Evolutionary conservation across 2,888 invertebrate species (phyloP).

Genomic region (Physocephala rufipes): DNA sequence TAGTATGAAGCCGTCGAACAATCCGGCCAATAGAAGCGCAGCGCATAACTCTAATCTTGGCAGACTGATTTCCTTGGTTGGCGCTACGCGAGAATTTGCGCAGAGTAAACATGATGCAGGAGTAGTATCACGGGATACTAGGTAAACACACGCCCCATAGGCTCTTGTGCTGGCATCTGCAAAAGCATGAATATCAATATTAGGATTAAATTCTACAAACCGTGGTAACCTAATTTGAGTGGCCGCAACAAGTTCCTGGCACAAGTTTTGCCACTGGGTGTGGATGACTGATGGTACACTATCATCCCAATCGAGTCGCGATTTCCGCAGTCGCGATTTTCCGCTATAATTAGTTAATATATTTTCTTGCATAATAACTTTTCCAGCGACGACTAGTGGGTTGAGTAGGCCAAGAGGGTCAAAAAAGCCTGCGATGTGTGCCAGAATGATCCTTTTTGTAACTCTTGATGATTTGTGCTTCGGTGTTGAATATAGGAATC

Average conservation of each 20-base stretch:
- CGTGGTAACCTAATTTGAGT: neutral
- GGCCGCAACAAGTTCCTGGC: neutral
- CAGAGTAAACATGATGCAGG: slow-evolving; percentile 23
- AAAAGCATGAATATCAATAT: slow-evolving; percentile 23
- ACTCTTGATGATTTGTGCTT: neutral
- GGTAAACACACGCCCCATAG: slow-evolving; percentile 16
- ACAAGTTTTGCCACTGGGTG: slow-evolving; percentile 11
- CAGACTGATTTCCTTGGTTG: slow-evolving; percentile 2
- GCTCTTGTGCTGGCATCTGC: slow-evolving; percentile 8
- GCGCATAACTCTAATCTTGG: slow-evolving; percentile 10
- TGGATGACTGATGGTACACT: slow-evolving; percentile 5
- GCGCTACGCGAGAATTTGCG: slow-evolving; percentile 37
- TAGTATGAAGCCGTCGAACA: neutral
- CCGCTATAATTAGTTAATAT: too few relatives aligned
- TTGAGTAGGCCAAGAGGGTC: slow-evolving; percentile 36
- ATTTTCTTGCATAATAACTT: neutral
- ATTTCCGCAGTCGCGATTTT: too few relatives aligned
- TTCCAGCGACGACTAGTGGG: slow-evolving; percentile 22
- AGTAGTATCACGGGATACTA: neutral
- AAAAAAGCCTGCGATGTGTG: slow-evolving; percentile 28
- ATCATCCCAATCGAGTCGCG: slow-evolving; percentile 13
- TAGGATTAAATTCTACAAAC: slow-evolving; percentile 1
- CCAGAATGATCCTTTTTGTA: slow-evolving; percentile 26
- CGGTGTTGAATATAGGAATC: neutral
- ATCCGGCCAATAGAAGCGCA: slow-evolving; percentile 4